A percentile compares a stretch with the other conserved stretches of the same genome.
Evolutionary conservation across 2,797 vertebrate genomes (phyloP).

Genomic region (Acanthurus lineatus): DNA sequence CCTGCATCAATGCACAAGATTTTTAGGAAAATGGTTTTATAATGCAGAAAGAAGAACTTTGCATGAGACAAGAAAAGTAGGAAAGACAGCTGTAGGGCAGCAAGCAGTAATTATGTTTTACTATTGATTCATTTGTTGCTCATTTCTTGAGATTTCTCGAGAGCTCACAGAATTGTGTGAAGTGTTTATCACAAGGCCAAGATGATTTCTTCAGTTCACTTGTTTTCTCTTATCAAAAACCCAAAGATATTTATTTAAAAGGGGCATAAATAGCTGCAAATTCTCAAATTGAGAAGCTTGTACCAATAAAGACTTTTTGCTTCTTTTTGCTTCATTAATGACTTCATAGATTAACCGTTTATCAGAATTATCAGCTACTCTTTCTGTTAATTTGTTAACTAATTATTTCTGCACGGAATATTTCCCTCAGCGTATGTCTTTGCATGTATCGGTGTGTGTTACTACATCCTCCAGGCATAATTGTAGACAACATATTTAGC

Average conservation of each 20-base stretch:
- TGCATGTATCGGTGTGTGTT: background rate
- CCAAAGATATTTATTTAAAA: background rate
- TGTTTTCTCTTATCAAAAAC: slow-evolving; percentile 6
- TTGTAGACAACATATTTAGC: slow-evolving; percentile 21
- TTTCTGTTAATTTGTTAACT: background rate
- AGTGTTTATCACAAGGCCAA: background rate
- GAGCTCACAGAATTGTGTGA: background rate
- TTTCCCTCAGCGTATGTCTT: background rate
- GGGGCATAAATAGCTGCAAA: background rate
- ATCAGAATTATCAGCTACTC: background rate
- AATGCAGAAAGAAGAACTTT: background rate
- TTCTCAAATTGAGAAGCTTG: background rate
- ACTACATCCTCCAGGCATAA: background rate
- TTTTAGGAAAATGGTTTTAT: slow-evolving; percentile 5
- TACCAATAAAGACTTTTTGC: background rate
- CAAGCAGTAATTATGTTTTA: background rate
- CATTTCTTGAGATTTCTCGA: background rate
- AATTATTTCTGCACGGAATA: background rate
- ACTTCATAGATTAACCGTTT: background rate
- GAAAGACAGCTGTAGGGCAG: background rate
- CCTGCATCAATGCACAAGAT: background rate
- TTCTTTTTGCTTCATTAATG: background rate
- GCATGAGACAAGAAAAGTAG: background rate
- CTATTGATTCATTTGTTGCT: background rate
- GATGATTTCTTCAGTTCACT: background rate